Base-by-base conservation (phyloP, 2,888 invertebrate genomes). In the Tetragonisca angustula region DNA sequence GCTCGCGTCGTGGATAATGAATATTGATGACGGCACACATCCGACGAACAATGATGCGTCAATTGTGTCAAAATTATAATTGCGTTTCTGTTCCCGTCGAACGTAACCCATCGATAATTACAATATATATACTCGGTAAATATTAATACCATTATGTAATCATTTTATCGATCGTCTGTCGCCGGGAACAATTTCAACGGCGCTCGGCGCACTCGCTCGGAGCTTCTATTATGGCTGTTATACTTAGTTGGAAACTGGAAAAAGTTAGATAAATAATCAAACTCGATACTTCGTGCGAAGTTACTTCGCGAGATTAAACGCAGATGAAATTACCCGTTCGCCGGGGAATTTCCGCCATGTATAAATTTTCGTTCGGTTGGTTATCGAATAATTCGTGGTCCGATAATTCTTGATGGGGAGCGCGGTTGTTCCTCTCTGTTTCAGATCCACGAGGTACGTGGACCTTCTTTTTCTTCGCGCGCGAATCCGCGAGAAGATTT, bases 401-500 rank as follows among this genome's bases (percentile, higher is more conserved):
- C 43, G 43, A 43, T 61, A 61, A 1, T 19, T 24, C 27, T 27
- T 61, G 52, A 69, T 1, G 13, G 2, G 5, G 27, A 2, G 4
- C 9, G 24, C 49, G 36, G 32, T 43, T 21, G 15, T 52, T 43
- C 21, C 49, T 75, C 75, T 78, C 83, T 75, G 83, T 84, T 83
- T 4, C 84, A 82, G 84, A 83, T 83, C 73, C 24, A 62, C 67
- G 62, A 71, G 83, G 77, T 68, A 75, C 43, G 73, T 9, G 61
- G 32, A 59, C 68, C 0, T 50, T 76, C 61, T n/a, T 19, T 9
- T 52, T 52, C 4, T 11, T 17, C 13, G 0, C 24, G 49, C 11
- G 21, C 2, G 11, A 27, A 27, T 24, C 19, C 17, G 36, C 21
- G 17, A 50, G 24, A n/a, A n/a, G 74, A 75, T 81, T 81, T 75